Conservation (phyloP, 2,888 invertebrate species). For the Andricus curvator region DNA sequence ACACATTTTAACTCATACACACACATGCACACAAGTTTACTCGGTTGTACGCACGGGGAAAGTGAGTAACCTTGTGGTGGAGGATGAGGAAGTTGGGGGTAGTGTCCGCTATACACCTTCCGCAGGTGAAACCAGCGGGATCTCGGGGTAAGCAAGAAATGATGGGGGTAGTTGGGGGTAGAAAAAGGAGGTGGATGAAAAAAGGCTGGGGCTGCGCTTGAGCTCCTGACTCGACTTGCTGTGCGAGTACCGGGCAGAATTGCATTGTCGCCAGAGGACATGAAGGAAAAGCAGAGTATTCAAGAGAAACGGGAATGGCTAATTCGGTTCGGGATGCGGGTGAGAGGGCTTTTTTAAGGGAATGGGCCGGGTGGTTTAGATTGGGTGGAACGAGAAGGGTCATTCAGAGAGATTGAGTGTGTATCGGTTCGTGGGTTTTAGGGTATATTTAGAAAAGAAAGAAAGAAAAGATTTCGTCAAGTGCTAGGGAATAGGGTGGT, state of each 20-base stretch:
- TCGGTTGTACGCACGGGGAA: slow-evolving; percentile 53
- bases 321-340: background rate
- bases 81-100: slow-evolving; percentile 10
- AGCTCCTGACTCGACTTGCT: slow-evolving; percentile 38
- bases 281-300: slow-evolving; percentile 13
- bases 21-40: slow-evolving; percentile 41
- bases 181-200: slow-evolving; percentile 32
- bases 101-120: slow-evolving; percentile 26
- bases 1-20: slow-evolving; percentile 37
- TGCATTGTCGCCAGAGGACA: slow-evolving; percentile 22
- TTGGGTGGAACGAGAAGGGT: background rate
- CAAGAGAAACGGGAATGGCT: slow-evolving; percentile 12
- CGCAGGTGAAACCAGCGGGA: slow-evolving; percentile 19
- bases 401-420: background rate
- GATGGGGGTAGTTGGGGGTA: slow-evolving; percentile 6
- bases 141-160: background rate
- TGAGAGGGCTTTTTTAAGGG: background rate
- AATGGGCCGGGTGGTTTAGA: background rate
- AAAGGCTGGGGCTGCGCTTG: slow-evolving; percentile 9
- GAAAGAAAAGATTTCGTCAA: background rate
- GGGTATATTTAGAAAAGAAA: background rate
- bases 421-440: slow-evolving; percentile 1
- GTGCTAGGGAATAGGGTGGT: background rate
- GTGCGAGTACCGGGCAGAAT: slow-evolving; percentile 7
- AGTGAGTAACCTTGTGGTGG: slow-evolving; percentile 65